phyloP scores from a whole-genome alignment of 35 echinoderm and acorn worm species.

The Lytechinus variegatus region DNA sequence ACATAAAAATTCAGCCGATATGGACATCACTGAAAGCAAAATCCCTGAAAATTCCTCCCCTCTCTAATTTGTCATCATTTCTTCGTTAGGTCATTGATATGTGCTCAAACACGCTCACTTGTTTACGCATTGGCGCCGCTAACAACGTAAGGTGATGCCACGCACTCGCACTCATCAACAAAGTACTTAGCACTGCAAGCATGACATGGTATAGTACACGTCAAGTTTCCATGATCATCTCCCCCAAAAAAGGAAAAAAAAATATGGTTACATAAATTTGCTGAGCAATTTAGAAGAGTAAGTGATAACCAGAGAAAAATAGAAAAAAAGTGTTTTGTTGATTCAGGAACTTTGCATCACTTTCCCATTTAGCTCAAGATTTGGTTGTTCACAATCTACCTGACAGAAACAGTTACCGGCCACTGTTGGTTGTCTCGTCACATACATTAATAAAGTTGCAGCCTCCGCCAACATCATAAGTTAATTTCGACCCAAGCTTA shows the following conservation, averaged over 20 bases:
- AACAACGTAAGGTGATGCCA: neutral
- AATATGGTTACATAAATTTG: neutral
- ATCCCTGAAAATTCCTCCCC: too few relatives aligned
- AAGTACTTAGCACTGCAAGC: neutral
- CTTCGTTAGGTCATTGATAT: neutral
- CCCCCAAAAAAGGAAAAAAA: neutral
- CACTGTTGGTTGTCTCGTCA: too few relatives aligned
- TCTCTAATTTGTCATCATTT: too few relatives aligned
- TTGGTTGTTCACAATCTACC: too few relatives aligned
- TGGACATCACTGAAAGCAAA: too few relatives aligned
- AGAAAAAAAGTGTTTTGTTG: too few relatives aligned
- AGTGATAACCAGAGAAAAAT: neutral
- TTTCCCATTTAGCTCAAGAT: too few relatives aligned
- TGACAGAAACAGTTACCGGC: too few relatives aligned
- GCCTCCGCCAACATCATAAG: too few relatives aligned
- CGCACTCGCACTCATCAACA: neutral
- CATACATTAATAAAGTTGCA: too few relatives aligned
- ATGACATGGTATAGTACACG: neutral
- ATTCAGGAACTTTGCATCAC: too few relatives aligned
- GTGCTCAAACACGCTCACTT: neutral
- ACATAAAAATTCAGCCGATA: too few relatives aligned
- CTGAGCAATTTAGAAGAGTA: neutral
- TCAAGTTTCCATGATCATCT: neutral
- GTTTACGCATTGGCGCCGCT: neutral
- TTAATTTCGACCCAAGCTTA: neutral